Base-by-base conservation (phyloP, 2,888 invertebrate genomes). In the Eledone cirrhosa region DNA sequence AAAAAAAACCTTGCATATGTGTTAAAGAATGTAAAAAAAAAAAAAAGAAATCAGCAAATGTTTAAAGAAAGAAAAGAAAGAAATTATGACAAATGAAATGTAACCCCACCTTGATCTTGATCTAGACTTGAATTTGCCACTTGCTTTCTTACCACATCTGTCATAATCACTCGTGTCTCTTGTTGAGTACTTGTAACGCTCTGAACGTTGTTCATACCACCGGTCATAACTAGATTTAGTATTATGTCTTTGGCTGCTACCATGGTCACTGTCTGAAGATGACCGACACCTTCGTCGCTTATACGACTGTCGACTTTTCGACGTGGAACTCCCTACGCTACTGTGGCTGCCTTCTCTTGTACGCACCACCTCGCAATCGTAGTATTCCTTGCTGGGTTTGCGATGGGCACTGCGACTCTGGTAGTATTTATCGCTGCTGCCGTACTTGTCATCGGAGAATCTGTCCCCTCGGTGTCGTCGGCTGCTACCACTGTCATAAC, bases 111-210 rank as follows among this genome's bases (percentile, higher is more conserved):
- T 90, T 86, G 88, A 87, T 78, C 83, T 80, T 78, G 87, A 88
- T 86, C 87, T 86, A 86, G 88, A 87, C 87, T 87, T 88, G 86
- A 84, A 88, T 87, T 88, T 89, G 84, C 87, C 85, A 88, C 88
- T 87, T 81, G 89, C 87, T 87, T 86, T 89, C 89, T 90, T 90
- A 90, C 90, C 90, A 84, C 86, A 85, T 80, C 87, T 86, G 77
- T 86, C 84, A 80, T 82, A 80, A 80, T 80, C 48, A 63, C 78
- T 81, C 48, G 80, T 80, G 33, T 81, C 80, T 77, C 77, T 78
- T 16, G 78, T 8, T 8, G 41, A 78, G n/a, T 82, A 79, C 29
- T 77, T 78, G 53, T 80, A 80, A 63, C 69, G 79, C 79, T 81
- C 48, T 79, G 74, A 81, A 33, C 81, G 78, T 53, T 80, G 47